Evolutionary conservation across 2,113 vertebrate species (phyloP), one percentile per base, ranked within the genome.

Genomic region (Pristiophorus japonicus): DNA sequence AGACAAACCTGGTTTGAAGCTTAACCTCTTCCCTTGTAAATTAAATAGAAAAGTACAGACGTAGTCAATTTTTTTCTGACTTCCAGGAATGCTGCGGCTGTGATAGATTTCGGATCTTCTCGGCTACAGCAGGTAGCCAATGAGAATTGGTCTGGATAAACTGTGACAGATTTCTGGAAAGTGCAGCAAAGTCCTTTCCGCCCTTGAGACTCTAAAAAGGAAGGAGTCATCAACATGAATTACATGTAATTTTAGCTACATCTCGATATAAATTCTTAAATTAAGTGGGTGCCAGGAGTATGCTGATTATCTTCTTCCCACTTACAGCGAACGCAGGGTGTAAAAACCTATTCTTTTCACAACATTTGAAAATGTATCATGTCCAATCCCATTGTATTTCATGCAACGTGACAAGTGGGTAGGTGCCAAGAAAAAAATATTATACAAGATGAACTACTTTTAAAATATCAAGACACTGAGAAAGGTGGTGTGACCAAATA

Each of bases 231-330:
- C 70, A 5, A 47, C 65, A 67, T 94, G 22, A 70, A 47, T 94
- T 94, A 65, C 42, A 73, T 42, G 66, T 90, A 34, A 90, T 34
- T 30, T 51, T n/a, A 90, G 51, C 47, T 30, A 59, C 24, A 70
- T 66, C 96, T 97, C 95, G 96, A 34, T 87, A 96, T 75, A 96
- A 95, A 96, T 96, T 34, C 65, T 70, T 67, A 47, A 27, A 96
- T 96, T 96, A 95, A 97, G 96, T 38, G 95, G 20, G 87, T 4
- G 93, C n/a, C 0, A 0, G 0, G 22, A 78, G 55, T 22, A 95
- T 0, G 1, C 1, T 55, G 95, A 84, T 55, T 38, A 96, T 81
- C 24, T 12, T 88, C 95, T 84, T 93, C 0, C 95, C 95, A 95
- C 84, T 84, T 84, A 70, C 0, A 81, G n/a, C 24, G 47, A 70